Conservation (phyloP, 1,140 invertebrate genomes). For the Lordiphosa collinella region DNA sequence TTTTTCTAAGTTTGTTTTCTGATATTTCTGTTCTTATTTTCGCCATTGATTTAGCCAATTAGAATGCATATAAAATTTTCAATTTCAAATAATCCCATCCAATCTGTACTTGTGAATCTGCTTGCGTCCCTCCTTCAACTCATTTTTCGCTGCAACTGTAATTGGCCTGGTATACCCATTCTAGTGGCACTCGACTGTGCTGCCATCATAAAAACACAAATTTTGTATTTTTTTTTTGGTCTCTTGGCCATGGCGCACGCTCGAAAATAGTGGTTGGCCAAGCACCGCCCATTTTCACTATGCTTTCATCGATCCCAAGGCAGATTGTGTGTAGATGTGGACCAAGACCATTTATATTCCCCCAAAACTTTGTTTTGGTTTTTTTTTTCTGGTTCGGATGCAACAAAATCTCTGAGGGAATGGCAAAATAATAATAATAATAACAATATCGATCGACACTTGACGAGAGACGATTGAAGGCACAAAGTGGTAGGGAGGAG, state of each 20-base stretch:
- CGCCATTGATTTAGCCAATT: no score
- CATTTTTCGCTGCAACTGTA: no score
- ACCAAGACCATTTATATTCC: slow-evolving; percentile 60
- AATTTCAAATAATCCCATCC: no score
- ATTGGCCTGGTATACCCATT: background rate
- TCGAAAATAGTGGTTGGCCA: slow-evolving; percentile 42
- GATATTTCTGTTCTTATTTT: no score
- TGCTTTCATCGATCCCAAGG: slow-evolving; percentile 66
- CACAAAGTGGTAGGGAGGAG: background rate
- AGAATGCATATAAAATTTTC: no score
- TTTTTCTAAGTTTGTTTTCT: no score
- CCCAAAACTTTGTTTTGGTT: slow-evolving; percentile 21
- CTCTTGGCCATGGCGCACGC: slow-evolving; percentile 63
- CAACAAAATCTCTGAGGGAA: slow-evolving; percentile 20
- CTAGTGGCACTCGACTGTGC: slow-evolving; percentile 5
- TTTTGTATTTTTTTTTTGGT: slow-evolving; percentile 5
- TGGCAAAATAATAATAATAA: slow-evolving; percentile 17
- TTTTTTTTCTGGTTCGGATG: slow-evolving; percentile 20
- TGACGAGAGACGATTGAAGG: slow-evolving; percentile 17
- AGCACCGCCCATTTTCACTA: slow-evolving; percentile 70
- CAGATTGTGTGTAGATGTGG: slow-evolving; percentile 37
- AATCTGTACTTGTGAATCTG: no score
- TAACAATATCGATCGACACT: slow-evolving; percentile 46
- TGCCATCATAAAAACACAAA: slow-evolving; percentile 7
- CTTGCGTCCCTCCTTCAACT: no score